A percentile compares a stretch with the other conserved stretches of the same genome.
These are phyloP conservation scores for Synergus umbraculus DNA, from an alignment of 2,888 invertebrate genomes.

Conservation along the genomic window DNA sequence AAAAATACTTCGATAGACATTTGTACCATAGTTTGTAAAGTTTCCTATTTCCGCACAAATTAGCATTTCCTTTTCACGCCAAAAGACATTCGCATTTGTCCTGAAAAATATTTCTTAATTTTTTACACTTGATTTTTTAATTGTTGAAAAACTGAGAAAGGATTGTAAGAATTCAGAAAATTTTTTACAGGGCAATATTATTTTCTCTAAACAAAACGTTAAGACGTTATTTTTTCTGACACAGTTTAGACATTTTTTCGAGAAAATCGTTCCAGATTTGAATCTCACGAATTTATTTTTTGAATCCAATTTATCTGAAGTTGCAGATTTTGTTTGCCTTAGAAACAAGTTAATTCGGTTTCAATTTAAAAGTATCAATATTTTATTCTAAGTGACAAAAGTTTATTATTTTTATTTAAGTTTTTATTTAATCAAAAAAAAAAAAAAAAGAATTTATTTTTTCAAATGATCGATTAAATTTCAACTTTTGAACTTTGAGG, in stretches of 20 bases:
- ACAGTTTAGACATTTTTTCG: neutral
- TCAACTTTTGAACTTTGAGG: neutral
- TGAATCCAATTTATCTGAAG: neutral
- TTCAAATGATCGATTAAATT: neutral
- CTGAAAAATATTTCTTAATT: neutral
- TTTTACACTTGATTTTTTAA: neutral
- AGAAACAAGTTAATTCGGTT: neutral
- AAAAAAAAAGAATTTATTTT: slow-evolving; percentile 3
- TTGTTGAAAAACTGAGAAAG: neutral
- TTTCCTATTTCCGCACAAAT: slow-evolving; percentile 8
- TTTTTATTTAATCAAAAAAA: neutral
- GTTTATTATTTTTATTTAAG: neutral
- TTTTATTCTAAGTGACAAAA: neutral
- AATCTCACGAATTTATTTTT: neutral
- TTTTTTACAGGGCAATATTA: neutral
- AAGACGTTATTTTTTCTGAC: neutral
- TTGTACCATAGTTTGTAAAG: slow-evolving; percentile 19
- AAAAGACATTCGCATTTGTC: slow-evolving; percentile 8
- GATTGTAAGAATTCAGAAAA: neutral
- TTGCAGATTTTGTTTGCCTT: neutral
- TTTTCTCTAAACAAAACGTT: neutral
- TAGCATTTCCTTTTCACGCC: slow-evolving; percentile 4
- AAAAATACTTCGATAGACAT: slow-evolving; percentile 8
- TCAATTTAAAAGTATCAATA: neutral
- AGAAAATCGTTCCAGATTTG: neutral